phyloP scores from a whole-genome alignment of 2,113 vertebrate genomes.

The Labeo catla region DNA sequence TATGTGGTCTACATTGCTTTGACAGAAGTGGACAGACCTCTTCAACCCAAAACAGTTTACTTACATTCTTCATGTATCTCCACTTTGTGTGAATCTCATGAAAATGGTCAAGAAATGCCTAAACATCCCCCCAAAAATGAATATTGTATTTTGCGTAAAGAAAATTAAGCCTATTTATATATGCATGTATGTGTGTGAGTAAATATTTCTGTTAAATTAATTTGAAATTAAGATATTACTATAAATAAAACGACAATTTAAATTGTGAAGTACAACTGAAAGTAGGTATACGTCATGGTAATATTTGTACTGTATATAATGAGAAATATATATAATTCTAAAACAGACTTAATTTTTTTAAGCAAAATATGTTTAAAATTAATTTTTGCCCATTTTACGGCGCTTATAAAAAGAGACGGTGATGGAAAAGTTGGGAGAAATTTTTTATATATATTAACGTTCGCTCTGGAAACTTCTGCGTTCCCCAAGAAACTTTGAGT shows the following conservation, averaged over 20 bases:
- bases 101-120: neutral
- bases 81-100: neutral
- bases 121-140: neutral
- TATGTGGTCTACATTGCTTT: slow-evolving; percentile 59
- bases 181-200: neutral
- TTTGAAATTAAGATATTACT: neutral
- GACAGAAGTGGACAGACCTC: neutral
- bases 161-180: neutral
- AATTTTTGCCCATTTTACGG: neutral
- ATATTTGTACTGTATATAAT: neutral
- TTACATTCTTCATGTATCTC: neutral
- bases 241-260: neutral
- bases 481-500: too few species aligned
- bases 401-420: neutral
- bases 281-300: neutral
- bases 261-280: neutral
- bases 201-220: neutral
- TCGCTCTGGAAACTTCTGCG: too few species aligned
- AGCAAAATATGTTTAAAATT: neutral
- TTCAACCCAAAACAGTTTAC: neutral
- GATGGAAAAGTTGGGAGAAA: neutral
- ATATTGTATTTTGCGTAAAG: neutral
- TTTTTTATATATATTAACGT: neutral
- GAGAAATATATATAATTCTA: neutral
- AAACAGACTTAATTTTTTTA: neutral